phyloP scores from a whole-genome alignment of 1,140 invertebrate species.

The Calliopsis andreniformis region DNA sequence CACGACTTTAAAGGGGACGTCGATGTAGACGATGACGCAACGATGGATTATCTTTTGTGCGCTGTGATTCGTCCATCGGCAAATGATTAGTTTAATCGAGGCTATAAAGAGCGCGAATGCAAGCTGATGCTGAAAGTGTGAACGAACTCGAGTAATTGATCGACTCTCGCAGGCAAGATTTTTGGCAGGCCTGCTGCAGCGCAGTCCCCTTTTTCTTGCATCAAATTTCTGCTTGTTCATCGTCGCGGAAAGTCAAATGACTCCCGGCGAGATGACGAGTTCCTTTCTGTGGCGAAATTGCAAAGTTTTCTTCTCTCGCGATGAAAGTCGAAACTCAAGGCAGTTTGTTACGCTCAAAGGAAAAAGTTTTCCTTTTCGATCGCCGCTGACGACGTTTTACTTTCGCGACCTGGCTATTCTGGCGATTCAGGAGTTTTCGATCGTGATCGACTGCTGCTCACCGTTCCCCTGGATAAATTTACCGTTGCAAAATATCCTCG shows the following conservation, averaged over 20 bases:
- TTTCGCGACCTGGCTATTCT: not conserved
- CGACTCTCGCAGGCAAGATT: not conserved
- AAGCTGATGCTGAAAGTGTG: too few relatives aligned
- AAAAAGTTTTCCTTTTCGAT: not conserved
- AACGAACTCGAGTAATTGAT: not conserved
- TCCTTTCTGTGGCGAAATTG: conserved; percentile 1
- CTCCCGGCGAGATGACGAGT: not conserved
- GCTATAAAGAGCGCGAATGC: too few relatives aligned
- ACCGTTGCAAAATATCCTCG: not conserved
- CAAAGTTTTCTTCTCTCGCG: not conserved
- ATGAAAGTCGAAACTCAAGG: not conserved
- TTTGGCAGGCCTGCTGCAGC: not conserved
- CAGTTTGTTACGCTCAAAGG: not conserved
- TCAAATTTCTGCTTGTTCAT: too few relatives aligned
- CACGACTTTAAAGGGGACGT: not conserved
- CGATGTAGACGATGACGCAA: not conserved
- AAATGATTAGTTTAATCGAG: not conserved
- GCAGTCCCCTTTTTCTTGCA: too few relatives aligned
- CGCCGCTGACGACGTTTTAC: not conserved
- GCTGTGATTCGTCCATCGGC: too few relatives aligned
- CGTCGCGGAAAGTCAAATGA: too few relatives aligned
- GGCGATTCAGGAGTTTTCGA: not conserved
- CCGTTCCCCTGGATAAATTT: not conserved
- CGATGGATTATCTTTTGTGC: not conserved
- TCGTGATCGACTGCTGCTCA: not conserved